Conservation (phyloP, 35 echinoderm and acorn worm species). For the Holothuria glaberrima region DNA sequence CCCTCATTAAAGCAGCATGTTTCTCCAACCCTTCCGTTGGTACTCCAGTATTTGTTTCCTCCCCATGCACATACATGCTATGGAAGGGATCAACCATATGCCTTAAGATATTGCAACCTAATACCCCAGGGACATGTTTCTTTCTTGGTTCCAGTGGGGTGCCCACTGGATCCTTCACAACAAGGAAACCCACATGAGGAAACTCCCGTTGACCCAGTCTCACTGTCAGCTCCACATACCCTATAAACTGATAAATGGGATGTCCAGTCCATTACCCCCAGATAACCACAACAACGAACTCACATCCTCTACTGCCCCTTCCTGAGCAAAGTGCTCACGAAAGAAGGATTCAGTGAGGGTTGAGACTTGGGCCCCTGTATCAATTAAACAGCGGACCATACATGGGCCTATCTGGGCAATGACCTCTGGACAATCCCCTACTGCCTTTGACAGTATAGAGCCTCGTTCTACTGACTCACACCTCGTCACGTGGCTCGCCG, state of each 20-base stretch:
- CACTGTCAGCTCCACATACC: constrained; percentile 25
- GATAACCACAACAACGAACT: constrained; percentile 10
- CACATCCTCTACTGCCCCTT: constrained; percentile 13
- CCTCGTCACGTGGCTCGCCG: no score
- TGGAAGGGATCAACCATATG: no score
- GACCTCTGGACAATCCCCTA: no score
- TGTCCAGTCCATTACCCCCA: no score
- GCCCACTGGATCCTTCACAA: constrained; percentile 20
- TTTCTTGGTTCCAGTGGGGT: neutral
- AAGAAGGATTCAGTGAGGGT: constrained; percentile 76
- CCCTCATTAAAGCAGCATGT: no score
- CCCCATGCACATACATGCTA: neutral
- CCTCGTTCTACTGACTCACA: no score
- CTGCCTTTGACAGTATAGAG: no score
- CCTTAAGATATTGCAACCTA: no score
- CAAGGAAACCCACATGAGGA: constrained; percentile 18
- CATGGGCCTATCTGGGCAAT: constrained; percentile 13
- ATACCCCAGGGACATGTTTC: no score
- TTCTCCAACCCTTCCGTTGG: no score
- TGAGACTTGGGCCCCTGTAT: constrained; percentile 78
- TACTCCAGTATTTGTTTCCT: no score
- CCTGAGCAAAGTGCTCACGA: constrained; percentile 68
- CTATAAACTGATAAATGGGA: constrained; percentile 24
- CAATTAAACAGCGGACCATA: constrained; percentile 64
- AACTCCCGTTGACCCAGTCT: neutral